Base-by-base conservation (phyloP, 2,113 vertebrate species). In the Limnothrissa miodon region DNA sequence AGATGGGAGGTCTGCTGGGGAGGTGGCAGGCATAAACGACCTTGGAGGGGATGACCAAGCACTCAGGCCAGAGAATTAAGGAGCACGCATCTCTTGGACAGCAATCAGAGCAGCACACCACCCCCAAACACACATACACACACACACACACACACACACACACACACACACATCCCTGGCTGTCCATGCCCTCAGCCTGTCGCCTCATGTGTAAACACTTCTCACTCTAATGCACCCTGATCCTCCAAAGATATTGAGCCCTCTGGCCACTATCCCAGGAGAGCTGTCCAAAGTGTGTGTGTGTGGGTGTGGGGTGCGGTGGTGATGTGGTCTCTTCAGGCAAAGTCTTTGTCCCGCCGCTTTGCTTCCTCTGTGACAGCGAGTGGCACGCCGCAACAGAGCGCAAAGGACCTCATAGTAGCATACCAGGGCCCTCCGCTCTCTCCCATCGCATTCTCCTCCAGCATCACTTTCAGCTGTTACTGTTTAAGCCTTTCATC, bases 161-260 rank as follows among this genome's bases (percentile, higher is more conserved):
- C 56, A 62, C 56, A 62, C n/a, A 25, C 56, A 62, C n/a, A 5
- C 11, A 66, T 11, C 25, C 59, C 25, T 6, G 21, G 21, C 29
- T 25, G n/a, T 66, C 59, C 8, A 9, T 66, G 25, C 59, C 59
- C 59, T 66, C 13, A 66, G 59, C 59, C 59, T 66, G 59, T 66
- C 59, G 6, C 59, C 59, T 66, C 59, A 66, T 80, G 79, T 80
- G 45, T 46, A 46, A 80, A 46, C 79, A 80, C 44, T 80, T 29
- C 29, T 80, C 44, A 80, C 44, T 80, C 45, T 80, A 46, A 48
- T 79, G n/a, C 79, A 80, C 44, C 29, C 42, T 80, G 79, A 80
- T 80, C 45, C 79, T 46, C 11, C 44, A 29, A 46, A 66, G 59
- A 66, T 66, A 66, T 66, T 33, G 59, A 66, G 59, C 59, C 59